A percentile compares a stretch with the other conserved stretches of the same genome.
Conservation (phyloP, 2,888 invertebrate species). For the Cataglyphis altisquamis region DNA sequence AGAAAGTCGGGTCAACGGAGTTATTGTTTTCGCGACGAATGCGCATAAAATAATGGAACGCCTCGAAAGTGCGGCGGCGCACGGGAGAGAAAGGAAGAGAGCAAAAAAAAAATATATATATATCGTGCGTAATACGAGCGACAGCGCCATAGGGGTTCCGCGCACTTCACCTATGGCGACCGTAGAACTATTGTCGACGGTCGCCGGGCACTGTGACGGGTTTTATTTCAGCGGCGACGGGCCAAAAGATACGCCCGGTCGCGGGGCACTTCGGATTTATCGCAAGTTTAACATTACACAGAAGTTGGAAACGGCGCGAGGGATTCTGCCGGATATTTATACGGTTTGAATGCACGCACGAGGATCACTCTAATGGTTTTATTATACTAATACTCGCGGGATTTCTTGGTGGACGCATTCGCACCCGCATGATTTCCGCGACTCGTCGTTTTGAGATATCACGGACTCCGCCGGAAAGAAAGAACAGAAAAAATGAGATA, state of each 20-base stretch:
- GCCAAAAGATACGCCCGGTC: slow-evolving; percentile 64
- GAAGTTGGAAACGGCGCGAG: slow-evolving; percentile 85
- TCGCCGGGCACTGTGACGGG: slow-evolving; percentile 48
- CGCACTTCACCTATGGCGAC: slow-evolving; percentile 70
- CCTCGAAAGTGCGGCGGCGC: slow-evolving; percentile 77
- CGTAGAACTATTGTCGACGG: slow-evolving; percentile 76
- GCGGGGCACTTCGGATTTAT: slow-evolving; percentile 82
- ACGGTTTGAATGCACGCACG: slow-evolving; percentile 86
- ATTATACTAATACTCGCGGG: slow-evolving; percentile 84
- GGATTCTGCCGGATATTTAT: slow-evolving; percentile 85
- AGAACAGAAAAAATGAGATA: slow-evolving; percentile 19
- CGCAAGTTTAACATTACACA: slow-evolving; percentile 83
- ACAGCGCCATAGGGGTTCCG: slow-evolving; percentile 81
- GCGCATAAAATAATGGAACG: slow-evolving; percentile 83
- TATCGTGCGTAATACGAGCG: slow-evolving; percentile 82
- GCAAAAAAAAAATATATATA: slow-evolving; percentile 71
- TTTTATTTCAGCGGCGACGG: slow-evolving; percentile 14
- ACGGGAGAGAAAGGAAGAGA: slow-evolving; percentile 59
- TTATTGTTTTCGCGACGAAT: slow-evolving; percentile 83
- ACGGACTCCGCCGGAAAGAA: slow-evolving; percentile 38
- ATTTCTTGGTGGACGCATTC: slow-evolving; percentile 77
- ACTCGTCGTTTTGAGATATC: slow-evolving; percentile 64
- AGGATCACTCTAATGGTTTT: slow-evolving; percentile 86
- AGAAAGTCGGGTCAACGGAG: slow-evolving; percentile 71
- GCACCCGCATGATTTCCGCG: slow-evolving; percentile 68